Base-by-base conservation (phyloP, 2,113 vertebrate genomes). In the Syngnathus typhle region DNA sequence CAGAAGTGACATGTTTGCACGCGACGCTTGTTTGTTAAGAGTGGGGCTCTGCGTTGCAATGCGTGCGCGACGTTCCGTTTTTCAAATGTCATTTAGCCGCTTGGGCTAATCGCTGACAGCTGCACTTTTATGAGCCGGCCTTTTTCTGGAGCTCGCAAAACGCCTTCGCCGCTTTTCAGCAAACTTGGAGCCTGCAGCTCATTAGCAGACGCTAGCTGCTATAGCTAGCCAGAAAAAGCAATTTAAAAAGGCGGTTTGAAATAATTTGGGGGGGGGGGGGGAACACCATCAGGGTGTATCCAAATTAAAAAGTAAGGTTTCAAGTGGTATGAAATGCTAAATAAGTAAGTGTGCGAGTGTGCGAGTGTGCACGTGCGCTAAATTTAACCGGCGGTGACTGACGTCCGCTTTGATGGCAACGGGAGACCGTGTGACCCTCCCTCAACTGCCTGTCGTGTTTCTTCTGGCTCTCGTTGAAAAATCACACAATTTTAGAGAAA, bases 351-450 rank as follows among this genome's bases (percentile, higher is more conserved):
- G 67, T 69, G 23, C 46, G 39, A 27, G 39, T 37, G 41, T 8
- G 8, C 4, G 39, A 8, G 39, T 41, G 41, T 43, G 41, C 8
- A 11, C 38, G 6, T 21, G 12, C 39, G 61, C 81, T 85, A 80
- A 71, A 79, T 72, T 77, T 82, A 80, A 74, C 69, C 61, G 37
- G 39, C 21, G 6, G 12, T 19, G 65, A 61, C 18, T 56, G 4
- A 43, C 0, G 69, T 75, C 56, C 66, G 38, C 78, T 78, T 82
- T 84, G 69, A 82, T 81, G 80, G 76, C 21, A 18, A 56, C 65
- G 11, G 65, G 13, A 77, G 79, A 72, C 62, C 2, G 69, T 65
- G 75, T 81, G 81, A 84, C 83, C 21, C 46, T 38, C 55, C 63
- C 39, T 70, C 62, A 67, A 67, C 68, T 64, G 54, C 51, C 60